Percentiles rank a stretch among this genome's conserved stretches.
These are phyloP conservation scores for Drosophila lowei DNA, from an alignment of 1,140 invertebrate genomes.

Conservation along the genomic window DNA sequence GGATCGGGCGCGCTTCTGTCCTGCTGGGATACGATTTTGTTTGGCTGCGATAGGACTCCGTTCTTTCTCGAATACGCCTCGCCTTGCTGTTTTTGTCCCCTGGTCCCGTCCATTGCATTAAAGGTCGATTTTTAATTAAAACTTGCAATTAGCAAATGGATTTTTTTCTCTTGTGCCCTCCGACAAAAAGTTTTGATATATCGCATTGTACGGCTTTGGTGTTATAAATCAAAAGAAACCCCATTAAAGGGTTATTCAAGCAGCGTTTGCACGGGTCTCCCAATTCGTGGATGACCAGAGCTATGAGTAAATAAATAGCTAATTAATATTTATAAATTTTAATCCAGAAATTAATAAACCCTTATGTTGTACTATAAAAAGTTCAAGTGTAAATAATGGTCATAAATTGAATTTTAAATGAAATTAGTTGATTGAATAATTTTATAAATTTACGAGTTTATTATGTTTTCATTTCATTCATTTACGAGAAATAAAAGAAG, in stretches of 20 bases:
- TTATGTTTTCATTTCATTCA: too few relatives aligned
- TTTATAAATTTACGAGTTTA: too few relatives aligned
- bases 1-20: too few relatives aligned
- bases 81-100: slow-evolving; percentile 16
- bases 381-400: too few relatives aligned
- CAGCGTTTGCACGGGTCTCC: slow-evolving; percentile 1
- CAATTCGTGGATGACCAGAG: background rate
- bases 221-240: slow-evolving; percentile 28
- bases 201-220: slow-evolving; percentile 8
- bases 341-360: too few relatives aligned
- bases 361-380: too few relatives aligned
- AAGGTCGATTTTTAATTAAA: slow-evolving; percentile 74
- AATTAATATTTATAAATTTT: slow-evolving; percentile 7
- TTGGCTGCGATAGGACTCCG: too few relatives aligned
- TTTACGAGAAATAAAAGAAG: too few relatives aligned
- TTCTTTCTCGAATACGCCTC: too few relatives aligned
- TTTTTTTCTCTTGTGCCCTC: slow-evolving; percentile 14
- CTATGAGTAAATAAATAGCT: slow-evolving; percentile 19
- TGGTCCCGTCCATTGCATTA: slow-evolving; percentile 23
- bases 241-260: slow-evolving; percentile 19
- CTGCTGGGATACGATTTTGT: too few relatives aligned
- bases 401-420: too few relatives aligned
- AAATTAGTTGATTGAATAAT: too few relatives aligned
- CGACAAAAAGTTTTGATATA: slow-evolving; percentile 45
- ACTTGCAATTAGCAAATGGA: slow-evolving; percentile 58